Base-by-base conservation (phyloP, 1,140 invertebrate species). In the Lutraria rhynchaena region DNA sequence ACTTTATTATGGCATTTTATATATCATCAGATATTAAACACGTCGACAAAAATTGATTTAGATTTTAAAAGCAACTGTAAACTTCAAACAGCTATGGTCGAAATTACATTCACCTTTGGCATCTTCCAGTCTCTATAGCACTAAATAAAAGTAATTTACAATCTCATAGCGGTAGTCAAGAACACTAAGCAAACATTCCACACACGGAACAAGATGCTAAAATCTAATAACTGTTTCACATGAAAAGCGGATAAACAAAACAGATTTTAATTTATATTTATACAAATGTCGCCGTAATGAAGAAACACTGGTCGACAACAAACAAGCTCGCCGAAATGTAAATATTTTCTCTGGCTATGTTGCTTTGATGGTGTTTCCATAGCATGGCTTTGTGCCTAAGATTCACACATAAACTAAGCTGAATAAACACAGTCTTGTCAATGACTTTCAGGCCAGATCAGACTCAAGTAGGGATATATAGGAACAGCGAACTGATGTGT, bases 181-280 rank as follows among this genome's bases (percentile, higher is more conserved):
- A 46, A 61, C 57, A 58, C 41, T 44, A 75, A 75, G 63, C 73
- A 75, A 75, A 75, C 41, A 75, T 15, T 67, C 29, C 58, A n/a
- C 17, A 31, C 31, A 49, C 17, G 60, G 55, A 80, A 80, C 65
- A 70, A 70, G 76, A 60, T 53, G 63, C 63, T 69, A 57, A 58
- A 75, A 70, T 29, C 76, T 31, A 80, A 80, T 80, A 80, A 80
- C 76, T 65, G 76, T 67, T 80, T 77, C 76, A 67, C 76, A 67
- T 70, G 76, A 70, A 80, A 80, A 69, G 55, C 61, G 76, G 76
- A 80, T 80, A 80, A 80, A 80, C 65, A 69, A 29, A 44, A 80
- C 33, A 35, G 65, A 80, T 35, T 80, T 80, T 80, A 80, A 80
- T 80, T 80, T 80, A 80, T 80, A 80, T 80, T 80, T 80, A 80